A percentile compares a stretch with the other conserved stretches of the same genome.
phyloP scores from a whole-genome alignment of 2,797 vertebrate species.

The Anolis apletophallus region DNA sequence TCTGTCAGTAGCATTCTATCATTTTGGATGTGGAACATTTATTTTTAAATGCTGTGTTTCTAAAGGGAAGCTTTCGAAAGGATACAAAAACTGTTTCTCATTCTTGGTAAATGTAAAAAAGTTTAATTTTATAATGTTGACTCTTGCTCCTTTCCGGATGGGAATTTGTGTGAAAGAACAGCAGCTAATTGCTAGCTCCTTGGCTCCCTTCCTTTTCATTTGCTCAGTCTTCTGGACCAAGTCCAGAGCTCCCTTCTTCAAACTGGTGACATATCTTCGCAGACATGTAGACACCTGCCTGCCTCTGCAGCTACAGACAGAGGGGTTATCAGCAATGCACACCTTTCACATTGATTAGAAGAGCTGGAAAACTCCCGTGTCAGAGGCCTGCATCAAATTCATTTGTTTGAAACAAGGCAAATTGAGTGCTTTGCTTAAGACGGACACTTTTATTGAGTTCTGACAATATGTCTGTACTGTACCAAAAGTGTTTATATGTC shows the following conservation, averaged over 20 bases:
- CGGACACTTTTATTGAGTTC: conserved; percentile 70
- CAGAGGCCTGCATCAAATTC: conserved; percentile 65
- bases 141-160: conserved; percentile 55
- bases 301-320: conserved; percentile 69
- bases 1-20: conserved; percentile 56
- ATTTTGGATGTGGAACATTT: conserved; percentile 60
- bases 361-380: conserved; percentile 69
- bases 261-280: conserved; percentile 69
- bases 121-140: conserved; percentile 54
- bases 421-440: conserved; percentile 72
- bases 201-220: conserved; percentile 71
- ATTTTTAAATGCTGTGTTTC: conserved; percentile 56
- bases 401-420: conserved; percentile 73
- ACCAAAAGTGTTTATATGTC: conserved; percentile 86
- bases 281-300: conserved; percentile 73
- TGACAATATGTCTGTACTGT: conserved; percentile 80
- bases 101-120: conserved; percentile 53
- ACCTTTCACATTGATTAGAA: conserved; percentile 70
- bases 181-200: conserved; percentile 66
- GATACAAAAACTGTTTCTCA: conserved; percentile 63
- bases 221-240: conserved; percentile 66
- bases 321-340: conserved; percentile 70
- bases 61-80: conserved; percentile 53
- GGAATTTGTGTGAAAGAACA: conserved; percentile 57
- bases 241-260: conserved; percentile 72